Evolutionary conservation across 2,888 invertebrate species (phyloP).

Genomic region (Brenthis daphne): DNA sequence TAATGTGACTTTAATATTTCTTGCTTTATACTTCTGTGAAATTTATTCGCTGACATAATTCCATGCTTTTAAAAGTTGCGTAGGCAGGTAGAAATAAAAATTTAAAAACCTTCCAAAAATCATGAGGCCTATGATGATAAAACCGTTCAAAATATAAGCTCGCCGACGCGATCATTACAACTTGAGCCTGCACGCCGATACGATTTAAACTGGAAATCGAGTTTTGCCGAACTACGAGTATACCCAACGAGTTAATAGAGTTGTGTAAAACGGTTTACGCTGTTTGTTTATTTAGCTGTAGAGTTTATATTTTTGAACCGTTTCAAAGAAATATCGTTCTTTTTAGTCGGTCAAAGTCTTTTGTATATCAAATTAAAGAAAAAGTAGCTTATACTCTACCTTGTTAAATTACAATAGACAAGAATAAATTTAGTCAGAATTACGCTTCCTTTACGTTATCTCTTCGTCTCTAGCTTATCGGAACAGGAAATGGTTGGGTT

Average conservation of each 20-base stretch:
- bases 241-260: conserved; percentile 43
- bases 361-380: too few species aligned
- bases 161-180: conserved; percentile 18
- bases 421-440: too few species aligned
- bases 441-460: too few species aligned
- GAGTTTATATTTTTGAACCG: background rate
- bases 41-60: too few species aligned
- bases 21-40: too few species aligned
- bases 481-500: background rate
- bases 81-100: background rate
- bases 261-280: conserved; percentile 4
- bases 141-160: background rate
- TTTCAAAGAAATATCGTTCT: background rate
- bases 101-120: conserved; percentile 11
- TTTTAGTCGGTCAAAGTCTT: too few species aligned
- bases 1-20: too few species aligned
- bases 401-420: too few species aligned
- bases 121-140: conserved; percentile 4
- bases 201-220: conserved; percentile 17
- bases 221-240: conserved; percentile 6
- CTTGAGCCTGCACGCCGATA: conserved; percentile 20
- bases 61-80: background rate
- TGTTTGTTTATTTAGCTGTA: conserved; percentile 2
- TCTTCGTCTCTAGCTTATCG: background rate
- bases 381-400: too few species aligned